Evolutionary conservation across 2,113 vertebrate species (phyloP).

Genomic region (Plectropomus leopardus): DNA sequence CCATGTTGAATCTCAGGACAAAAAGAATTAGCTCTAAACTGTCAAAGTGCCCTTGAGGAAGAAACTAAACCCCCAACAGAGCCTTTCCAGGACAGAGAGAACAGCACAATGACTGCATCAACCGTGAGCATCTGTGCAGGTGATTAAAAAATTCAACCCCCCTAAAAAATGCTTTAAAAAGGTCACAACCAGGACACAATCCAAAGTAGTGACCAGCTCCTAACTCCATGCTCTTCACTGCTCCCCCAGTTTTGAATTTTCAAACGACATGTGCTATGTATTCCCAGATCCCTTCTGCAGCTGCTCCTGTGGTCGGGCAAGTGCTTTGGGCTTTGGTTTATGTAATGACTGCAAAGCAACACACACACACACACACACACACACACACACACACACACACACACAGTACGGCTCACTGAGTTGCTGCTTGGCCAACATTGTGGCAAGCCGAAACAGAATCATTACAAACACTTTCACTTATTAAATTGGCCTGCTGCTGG

Average conservation of each 20-base stretch:
- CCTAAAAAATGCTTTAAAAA: constrained; percentile 16
- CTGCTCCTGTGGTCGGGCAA: constrained; percentile 72
- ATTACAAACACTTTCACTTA: constrained; percentile 69
- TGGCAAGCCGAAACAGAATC: constrained; percentile 66
- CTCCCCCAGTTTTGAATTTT: constrained; percentile 63
- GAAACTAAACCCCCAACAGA: constrained; percentile 16
- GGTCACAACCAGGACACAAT: constrained; percentile 48
- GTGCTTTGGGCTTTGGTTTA: constrained; percentile 77
- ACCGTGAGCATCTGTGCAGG: constrained; percentile 51
- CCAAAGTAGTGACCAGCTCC: constrained; percentile 37
- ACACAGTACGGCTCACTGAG: constrained; percentile 53
- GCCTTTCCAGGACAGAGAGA: background rate
- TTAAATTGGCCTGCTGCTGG: constrained; percentile 65
- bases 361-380: constrained; percentile 48
- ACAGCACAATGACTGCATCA: background rate
- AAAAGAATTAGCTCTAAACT: background rate
- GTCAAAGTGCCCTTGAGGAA: constrained; percentile 33
- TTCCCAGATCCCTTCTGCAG: constrained; percentile 73
- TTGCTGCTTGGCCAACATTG: constrained; percentile 62
- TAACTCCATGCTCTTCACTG: constrained; percentile 29
- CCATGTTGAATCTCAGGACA: constrained; percentile 4
- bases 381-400: constrained; percentile 17
- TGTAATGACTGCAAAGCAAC: constrained; percentile 78
- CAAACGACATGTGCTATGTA: constrained; percentile 61
- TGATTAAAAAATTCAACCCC: constrained; percentile 39